phyloP scores from a whole-genome alignment of 2,888 invertebrate species.

The Hypercompe scribonia region DNA sequence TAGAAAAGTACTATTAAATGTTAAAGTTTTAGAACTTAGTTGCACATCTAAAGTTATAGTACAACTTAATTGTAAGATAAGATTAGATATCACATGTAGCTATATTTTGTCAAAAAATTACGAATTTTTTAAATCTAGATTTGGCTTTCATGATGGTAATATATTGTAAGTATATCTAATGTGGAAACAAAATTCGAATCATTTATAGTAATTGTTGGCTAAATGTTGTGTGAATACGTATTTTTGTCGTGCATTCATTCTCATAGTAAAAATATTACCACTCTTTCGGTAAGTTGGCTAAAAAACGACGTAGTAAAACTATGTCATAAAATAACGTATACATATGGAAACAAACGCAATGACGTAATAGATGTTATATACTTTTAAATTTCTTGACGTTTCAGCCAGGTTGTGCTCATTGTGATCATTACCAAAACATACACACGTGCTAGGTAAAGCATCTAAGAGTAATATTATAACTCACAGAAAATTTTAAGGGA shows the following conservation, averaged over 20 bases:
- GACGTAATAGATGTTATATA: no score
- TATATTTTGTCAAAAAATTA: constrained; percentile 33
- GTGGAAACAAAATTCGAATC: neutral
- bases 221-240: constrained; percentile 18
- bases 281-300: neutral
- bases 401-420: no score
- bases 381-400: no score
- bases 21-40: constrained; percentile 17
- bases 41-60: constrained; percentile 45
- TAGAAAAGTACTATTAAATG: constrained; percentile 6
- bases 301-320: no score
- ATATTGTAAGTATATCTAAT: constrained; percentile 8
- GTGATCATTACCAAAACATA: no score
- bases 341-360: no score
- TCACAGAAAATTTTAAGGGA: no score
- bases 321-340: no score
- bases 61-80: constrained; percentile 44
- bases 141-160: constrained; percentile 10
- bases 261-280: neutral
- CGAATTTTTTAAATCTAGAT: constrained; percentile 16
- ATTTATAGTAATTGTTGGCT: constrained; percentile 28
- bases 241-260: constrained; percentile 15
- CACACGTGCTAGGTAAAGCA: no score
- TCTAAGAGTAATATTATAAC: no score
- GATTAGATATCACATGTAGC: constrained; percentile 42